phyloP scores from a whole-genome alignment of 2,113 vertebrate species.

The Anser cygnoides region DNA sequence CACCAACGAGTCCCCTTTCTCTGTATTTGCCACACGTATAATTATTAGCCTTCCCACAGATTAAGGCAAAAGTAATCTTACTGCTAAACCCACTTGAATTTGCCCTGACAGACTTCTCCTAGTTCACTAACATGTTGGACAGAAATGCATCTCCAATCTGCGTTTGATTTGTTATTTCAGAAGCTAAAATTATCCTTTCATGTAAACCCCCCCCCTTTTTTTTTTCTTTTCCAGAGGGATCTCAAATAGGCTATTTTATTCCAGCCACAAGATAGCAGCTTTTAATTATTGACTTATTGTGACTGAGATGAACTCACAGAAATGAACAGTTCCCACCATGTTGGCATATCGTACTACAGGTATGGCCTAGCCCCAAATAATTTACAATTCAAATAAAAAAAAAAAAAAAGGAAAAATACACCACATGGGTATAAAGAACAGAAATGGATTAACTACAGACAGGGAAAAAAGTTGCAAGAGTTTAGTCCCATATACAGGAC shows the following conservation, averaged over 20 bases:
- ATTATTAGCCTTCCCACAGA: neutral
- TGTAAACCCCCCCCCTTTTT: neutral
- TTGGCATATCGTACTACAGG: neutral
- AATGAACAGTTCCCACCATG: rapidly evolving
- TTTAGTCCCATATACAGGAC: neutral
- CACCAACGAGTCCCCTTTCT: neutral
- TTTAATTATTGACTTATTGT: neutral
- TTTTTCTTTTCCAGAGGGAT: neutral
- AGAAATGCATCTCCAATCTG: neutral
- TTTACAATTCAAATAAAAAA: neutral
- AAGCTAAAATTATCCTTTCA: neutral
- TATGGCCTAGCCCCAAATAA: neutral
- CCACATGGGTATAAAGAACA: neutral
- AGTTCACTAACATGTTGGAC: neutral
- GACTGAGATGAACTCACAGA: neutral
- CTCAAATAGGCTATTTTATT: neutral
- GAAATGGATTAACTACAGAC: neutral
- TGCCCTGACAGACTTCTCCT: neutral
- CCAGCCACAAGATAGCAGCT: neutral
- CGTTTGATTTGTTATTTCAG: neutral
- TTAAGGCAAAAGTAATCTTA: constrained; percentile 12
- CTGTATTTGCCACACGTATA: neutral
- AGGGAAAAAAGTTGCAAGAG: neutral
- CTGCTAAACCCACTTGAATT: neutral
- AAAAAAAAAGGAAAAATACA: neutral